phyloP scores from a whole-genome alignment of 2,113 vertebrate species.

The Hippocampus comes region DNA sequence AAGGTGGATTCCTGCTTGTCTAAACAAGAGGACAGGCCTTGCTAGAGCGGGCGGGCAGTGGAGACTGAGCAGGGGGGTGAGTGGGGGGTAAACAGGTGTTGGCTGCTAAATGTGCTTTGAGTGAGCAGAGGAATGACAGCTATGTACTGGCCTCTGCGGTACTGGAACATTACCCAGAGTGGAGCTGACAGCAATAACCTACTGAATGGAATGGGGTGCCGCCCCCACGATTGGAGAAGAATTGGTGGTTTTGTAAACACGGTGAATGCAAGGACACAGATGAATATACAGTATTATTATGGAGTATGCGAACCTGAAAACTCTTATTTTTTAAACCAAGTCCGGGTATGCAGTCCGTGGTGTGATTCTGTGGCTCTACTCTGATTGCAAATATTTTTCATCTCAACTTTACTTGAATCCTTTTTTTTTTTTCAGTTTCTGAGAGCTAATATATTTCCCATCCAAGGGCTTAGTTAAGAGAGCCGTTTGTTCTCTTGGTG shows the following conservation, averaged over 20 bases:
- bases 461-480: too few relatives aligned
- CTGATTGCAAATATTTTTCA: background rate
- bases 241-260: slow-evolving; percentile 7
- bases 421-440: too few relatives aligned
- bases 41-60: background rate
- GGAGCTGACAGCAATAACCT: slow-evolving; percentile 44
- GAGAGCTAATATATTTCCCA: too few relatives aligned
- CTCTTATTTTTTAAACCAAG: background rate
- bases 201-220: slow-evolving; percentile 50
- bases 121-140: slow-evolving; percentile 80
- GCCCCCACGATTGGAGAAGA: slow-evolving; percentile 16
- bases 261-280: background rate
- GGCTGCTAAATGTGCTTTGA: slow-evolving; percentile 84
- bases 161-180: slow-evolving; percentile 67
- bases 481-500: too few relatives aligned
- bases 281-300: slow-evolving; percentile 1
- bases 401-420: too few relatives aligned
- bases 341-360: background rate
- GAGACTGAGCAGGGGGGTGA: slow-evolving; percentile 16
- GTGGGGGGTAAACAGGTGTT: slow-evolving; percentile 79
- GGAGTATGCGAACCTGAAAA: background rate
- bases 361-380: slow-evolving; percentile 2
- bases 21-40: slow-evolving; percentile 28
- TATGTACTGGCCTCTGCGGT: slow-evolving; percentile 73
- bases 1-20: slow-evolving; percentile 23